Evolutionary conservation across 1,140 invertebrate species (phyloP), one percentile per base, ranked within the genome.

Genomic region (Drosophila ercepeae): DNA sequence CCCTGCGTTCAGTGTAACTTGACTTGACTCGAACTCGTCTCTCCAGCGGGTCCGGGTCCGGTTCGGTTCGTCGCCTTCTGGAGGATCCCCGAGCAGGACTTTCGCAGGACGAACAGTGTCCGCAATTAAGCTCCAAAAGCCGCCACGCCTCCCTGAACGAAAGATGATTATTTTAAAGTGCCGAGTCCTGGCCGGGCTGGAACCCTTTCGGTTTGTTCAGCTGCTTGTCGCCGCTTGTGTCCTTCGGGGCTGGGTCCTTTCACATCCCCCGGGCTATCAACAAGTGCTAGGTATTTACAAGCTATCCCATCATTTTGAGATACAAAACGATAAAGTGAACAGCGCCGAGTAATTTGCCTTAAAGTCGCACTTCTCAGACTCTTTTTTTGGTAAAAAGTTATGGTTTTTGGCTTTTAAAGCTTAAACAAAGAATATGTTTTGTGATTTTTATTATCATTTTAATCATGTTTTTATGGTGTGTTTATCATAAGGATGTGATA

Each of bases 101-200:
- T 9, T 18, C 14, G 3, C 8, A 16, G 36, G 13, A 16, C 36
- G n/a, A 11, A 18, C 18, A 6, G 51, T 58, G 58, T 36, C 50
- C 14, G 58, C 64, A 70, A 79, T 79, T 75, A 79, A 69, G 61
- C 49, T 29, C 11, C 45, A 51, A 42, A 36, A 46, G 29, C 50
- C 23, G 42, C 36, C 54, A 44, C 52, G 55, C 18, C 36, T 16
- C 36, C 41, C 36, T 44, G 45, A 11, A 21, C 23, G 29, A 32
- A 42, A 72, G 49, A 61, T 78, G 51, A 78, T 73, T 78, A 61
- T 67, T 78, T 78, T 78, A 60, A 61, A 78, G 70, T 74, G 59
- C 36, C 46, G 5, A 32, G 29, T 34, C 27, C 39, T 4, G 11
- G 44, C 42, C 7, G 16, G 9, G 6, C 13, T 25, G 11, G 4